Evolutionary conservation across 2,797 vertebrate species (phyloP).

Genomic region (Corythornis leucogaster): DNA sequence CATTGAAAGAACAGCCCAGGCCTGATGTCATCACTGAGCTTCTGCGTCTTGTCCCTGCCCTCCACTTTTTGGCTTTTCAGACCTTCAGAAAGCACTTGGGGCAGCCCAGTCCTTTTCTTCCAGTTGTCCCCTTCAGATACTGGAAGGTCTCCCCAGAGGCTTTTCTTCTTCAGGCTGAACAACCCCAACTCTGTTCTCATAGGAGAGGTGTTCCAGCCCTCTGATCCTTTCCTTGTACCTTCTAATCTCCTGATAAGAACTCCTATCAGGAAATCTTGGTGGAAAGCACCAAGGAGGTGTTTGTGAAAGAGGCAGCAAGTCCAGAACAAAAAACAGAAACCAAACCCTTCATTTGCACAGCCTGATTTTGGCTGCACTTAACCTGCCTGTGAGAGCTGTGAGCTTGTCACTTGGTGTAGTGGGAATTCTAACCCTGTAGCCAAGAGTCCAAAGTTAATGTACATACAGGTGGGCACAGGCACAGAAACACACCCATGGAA

Average conservation of each 20-base stretch:
- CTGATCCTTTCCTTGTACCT: too few species aligned
- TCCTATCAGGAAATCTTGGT: accelerated
- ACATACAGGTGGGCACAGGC: not conserved
- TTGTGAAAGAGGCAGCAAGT: not conserved
- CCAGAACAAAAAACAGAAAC: not conserved
- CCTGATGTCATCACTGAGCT: not conserved
- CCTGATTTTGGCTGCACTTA: not conserved
- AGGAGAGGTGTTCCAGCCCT: too few species aligned
- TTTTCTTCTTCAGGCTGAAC: too few species aligned
- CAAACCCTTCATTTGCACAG: not conserved
- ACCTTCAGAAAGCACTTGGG: not conserved
- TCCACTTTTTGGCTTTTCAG: not conserved
- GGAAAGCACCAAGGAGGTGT: not conserved
- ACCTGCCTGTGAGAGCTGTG: not conserved
- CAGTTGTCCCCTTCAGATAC: not conserved
- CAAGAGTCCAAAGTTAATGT: not conserved
- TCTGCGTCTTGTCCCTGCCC: not conserved
- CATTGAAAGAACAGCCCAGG: not conserved
- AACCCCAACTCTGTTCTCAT: too few species aligned
- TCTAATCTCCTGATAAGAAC: not conserved
- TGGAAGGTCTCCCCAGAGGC: too few species aligned
- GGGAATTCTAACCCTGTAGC: not conserved
- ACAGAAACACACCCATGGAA: accelerated
- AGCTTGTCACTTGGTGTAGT: not conserved
- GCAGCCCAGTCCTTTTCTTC: not conserved